phyloP scores from a whole-genome alignment of 2,113 vertebrate species.

The Myrmophylax atrothorax region DNA sequence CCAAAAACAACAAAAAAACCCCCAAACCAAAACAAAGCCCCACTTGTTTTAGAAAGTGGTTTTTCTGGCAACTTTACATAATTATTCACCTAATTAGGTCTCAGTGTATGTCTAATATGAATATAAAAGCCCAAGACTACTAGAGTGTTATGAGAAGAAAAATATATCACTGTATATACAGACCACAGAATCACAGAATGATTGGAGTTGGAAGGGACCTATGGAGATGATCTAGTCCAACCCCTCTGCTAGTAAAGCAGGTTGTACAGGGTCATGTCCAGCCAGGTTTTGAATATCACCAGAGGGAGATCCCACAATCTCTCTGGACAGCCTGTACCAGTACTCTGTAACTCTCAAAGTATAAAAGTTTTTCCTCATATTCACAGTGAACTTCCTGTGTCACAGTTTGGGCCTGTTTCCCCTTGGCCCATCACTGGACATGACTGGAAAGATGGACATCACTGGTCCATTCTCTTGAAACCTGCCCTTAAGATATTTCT shows the following conservation, averaged over 20 bases:
- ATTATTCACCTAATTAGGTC: neutral
- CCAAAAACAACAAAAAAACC: too few relatives aligned
- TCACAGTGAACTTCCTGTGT: neutral
- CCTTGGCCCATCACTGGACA: neutral
- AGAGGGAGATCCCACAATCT: neutral
- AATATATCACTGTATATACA: neutral
- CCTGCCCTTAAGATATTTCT: neutral
- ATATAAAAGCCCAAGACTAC: neutral
- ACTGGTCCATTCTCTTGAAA: neutral
- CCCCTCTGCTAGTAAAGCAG: neutral
- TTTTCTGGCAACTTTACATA: neutral
- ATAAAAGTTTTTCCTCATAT: neutral
- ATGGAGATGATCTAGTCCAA: neutral
- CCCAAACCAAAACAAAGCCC: neutral
- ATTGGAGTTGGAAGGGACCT: neutral
- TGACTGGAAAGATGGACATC: neutral
- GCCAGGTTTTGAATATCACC: neutral
- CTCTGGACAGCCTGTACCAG: neutral
- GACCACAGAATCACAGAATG: neutral
- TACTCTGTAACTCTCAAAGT: neutral
- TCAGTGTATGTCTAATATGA: neutral
- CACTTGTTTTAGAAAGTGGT: neutral
- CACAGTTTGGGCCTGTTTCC: neutral
- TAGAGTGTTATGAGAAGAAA: neutral
- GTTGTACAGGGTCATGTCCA: neutral